phyloP scores from a whole-genome alignment of 2,797 vertebrate species.

The Melanotaenia boesemani region DNA sequence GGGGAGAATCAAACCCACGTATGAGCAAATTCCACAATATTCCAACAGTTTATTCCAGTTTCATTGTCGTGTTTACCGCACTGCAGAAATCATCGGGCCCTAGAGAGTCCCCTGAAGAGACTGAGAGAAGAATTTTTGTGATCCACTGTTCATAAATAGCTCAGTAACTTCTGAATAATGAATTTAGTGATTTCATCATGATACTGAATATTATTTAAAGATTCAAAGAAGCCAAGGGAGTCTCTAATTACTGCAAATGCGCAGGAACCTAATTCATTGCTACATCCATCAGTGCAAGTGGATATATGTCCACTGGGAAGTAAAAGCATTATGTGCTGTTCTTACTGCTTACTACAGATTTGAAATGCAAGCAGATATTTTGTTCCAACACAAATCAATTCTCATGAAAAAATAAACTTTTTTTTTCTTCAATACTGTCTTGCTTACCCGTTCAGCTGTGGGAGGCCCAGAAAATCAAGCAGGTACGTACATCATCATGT shows the following conservation, averaged over 20 bases:
- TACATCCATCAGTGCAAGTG: background rate
- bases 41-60: too few relatives aligned
- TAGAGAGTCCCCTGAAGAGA: too few relatives aligned
- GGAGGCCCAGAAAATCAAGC: constrained; percentile 98
- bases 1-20: too few relatives aligned
- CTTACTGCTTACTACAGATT: background rate
- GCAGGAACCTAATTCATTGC: background rate
- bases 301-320: background rate
- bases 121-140: background rate
- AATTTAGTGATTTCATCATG: too few relatives aligned
- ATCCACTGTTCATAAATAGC: background rate
- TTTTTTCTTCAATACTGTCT: constrained; percentile 19
- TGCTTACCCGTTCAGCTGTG: constrained; percentile 86
- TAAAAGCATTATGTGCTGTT: background rate
- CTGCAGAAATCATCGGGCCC: too few relatives aligned
- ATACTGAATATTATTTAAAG: background rate
- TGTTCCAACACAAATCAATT: background rate
- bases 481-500: constrained; percentile 83
- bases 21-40: too few relatives aligned
- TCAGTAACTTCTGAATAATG: background rate
- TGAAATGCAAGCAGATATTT: background rate
- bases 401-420: background rate
- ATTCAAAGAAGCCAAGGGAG: background rate
- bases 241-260: background rate
- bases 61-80: too few relatives aligned